Percentiles rank a stretch among this genome's conserved stretches.
Evolutionary conservation across 2,888 invertebrate genomes (phyloP).

Genomic region (Strigamia crassipes): DNA sequence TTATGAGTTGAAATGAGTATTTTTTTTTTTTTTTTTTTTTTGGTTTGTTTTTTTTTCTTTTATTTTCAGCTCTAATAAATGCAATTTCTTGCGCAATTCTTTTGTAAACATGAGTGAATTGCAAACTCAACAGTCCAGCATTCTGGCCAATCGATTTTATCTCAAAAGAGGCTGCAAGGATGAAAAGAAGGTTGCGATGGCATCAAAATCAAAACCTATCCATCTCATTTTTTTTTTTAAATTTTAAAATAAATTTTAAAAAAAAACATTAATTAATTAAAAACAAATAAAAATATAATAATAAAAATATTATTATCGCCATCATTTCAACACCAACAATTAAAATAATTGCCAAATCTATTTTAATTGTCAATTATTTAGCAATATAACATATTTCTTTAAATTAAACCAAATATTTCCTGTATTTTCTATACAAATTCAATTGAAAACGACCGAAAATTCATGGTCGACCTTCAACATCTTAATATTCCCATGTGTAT

Average conservation of each 20-base stretch:
- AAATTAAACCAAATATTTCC: no score
- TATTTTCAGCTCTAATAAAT: neutral
- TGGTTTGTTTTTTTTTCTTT: no score
- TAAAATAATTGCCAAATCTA: no score
- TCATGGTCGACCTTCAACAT: neutral
- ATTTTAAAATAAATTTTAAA: neutral
- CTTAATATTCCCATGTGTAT: neutral
- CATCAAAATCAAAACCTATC: conserved; percentile 34
- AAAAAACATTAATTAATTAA: neutral
- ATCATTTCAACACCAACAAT: no score
- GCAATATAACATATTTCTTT: no score
- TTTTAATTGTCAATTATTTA: no score
- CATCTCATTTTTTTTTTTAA: neutral
- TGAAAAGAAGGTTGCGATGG: conserved; percentile 26
- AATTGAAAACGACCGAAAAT: no score
- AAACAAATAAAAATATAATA: no score
- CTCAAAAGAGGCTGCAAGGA: conserved; percentile 31
- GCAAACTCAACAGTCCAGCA: conserved; percentile 36
- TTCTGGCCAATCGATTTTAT: conserved; percentile 37
- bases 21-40: no score
- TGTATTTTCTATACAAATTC: no score
- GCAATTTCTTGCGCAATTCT: conserved; percentile 34
- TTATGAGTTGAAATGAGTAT: no score
- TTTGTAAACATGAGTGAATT: conserved; percentile 28
- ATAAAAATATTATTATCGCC: no score